These are phyloP conservation scores for Pipa parva DNA, from an alignment of 2,113 vertebrate genomes.

Conservation along the genomic window DNA sequence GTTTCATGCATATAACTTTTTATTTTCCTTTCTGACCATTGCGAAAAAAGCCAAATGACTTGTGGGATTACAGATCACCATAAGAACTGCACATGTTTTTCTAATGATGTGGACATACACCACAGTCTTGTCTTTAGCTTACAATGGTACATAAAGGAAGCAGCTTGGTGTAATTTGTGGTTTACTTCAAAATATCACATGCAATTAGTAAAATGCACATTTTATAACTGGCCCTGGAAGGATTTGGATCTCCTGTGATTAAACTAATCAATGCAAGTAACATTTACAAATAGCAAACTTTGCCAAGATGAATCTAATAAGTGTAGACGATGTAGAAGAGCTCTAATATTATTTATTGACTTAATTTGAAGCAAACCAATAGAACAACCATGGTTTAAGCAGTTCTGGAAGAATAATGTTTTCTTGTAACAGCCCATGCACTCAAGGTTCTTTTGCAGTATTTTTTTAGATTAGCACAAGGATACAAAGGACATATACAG, in stretches of 20 bases:
- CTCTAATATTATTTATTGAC: conserved; percentile 23
- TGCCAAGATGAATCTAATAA: conserved; percentile 29
- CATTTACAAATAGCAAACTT: conserved; percentile 22
- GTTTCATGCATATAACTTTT: too few relatives aligned
- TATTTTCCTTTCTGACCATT: too few relatives aligned
- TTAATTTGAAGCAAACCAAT: conserved; percentile 15
- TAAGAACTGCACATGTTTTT: neutral
- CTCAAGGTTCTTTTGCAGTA: neutral
- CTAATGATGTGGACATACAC: neutral
- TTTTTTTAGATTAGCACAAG: conserved; percentile 10
- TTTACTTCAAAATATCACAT: conserved; percentile 18
- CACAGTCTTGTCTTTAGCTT: neutral
- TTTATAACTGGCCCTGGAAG: conserved; percentile 23
- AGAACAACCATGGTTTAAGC: neutral
- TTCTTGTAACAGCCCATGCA: neutral
- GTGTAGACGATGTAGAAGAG: neutral
- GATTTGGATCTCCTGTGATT: conserved; percentile 25
- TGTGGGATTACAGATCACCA: neutral
- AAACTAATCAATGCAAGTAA: conserved; percentile 27
- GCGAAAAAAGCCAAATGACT: too few relatives aligned
- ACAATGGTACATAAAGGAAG: conserved; percentile 1
- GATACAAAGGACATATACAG: neutral
- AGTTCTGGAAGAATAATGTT: conserved; percentile 15
- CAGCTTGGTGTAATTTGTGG: conserved; percentile 10
- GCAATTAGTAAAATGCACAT: conserved; percentile 35